These are phyloP conservation scores for Pelobates cultripes DNA, from an alignment of 2,797 vertebrate species.

Conservation along the genomic window DNA sequence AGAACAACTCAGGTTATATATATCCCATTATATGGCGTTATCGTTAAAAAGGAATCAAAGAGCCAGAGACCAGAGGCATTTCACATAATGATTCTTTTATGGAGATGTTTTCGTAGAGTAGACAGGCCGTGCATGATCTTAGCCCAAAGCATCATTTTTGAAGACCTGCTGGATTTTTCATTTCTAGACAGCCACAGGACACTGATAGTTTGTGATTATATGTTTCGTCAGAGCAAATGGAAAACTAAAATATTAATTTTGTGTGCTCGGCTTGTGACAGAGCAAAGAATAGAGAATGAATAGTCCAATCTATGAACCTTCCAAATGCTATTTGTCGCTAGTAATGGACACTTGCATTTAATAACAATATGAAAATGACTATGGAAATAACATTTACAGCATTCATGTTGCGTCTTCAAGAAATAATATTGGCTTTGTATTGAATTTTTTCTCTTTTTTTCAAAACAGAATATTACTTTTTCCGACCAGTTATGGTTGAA, in stretches of 20 bases:
- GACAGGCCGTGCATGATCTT: constrained; percentile 40
- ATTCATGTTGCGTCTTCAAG: constrained; percentile 63
- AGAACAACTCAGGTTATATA: constrained; percentile 43
- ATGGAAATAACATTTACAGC: constrained; percentile 63
- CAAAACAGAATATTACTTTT: constrained; percentile 47
- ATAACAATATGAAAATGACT: constrained; percentile 60
- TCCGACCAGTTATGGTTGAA: constrained; percentile 44
- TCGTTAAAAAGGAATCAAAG: constrained; percentile 48
- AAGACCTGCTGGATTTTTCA: constrained; percentile 54
- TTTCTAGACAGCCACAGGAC: constrained; percentile 57
- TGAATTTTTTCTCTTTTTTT: constrained; percentile 48
- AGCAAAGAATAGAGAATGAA: constrained; percentile 53
- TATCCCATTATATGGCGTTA: constrained; percentile 30
- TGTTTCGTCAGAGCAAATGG: constrained; percentile 64
- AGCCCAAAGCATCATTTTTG: constrained; percentile 60
- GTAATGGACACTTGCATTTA: constrained; percentile 65
- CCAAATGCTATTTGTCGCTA: constrained; percentile 64
- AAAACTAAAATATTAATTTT: constrained; percentile 74
- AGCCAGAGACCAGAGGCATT: constrained; percentile 35
- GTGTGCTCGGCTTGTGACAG: constrained; percentile 62
- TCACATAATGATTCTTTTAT: constrained; percentile 44
- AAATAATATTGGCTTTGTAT: constrained; percentile 61
- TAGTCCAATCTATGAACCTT: constrained; percentile 62
- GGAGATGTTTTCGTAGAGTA: constrained; percentile 35
- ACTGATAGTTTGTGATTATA: constrained; percentile 65